Base-by-base conservation (phyloP, 2,888 invertebrate genomes). In the Rhyacophila evoluta region DNA sequence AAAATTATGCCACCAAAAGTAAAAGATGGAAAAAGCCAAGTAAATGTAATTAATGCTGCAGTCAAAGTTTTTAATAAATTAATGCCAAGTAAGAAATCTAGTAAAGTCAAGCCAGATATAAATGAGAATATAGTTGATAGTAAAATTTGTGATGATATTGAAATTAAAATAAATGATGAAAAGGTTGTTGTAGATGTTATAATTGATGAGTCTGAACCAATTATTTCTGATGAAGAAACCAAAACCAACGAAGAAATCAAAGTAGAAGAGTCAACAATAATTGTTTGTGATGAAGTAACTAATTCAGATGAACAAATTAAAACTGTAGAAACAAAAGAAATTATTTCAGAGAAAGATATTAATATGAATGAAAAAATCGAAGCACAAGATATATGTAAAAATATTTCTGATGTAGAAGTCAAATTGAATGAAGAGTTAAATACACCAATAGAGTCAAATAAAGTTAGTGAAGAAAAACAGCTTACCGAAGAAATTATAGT, bases 61-160 rank as follows among this genome's bases (percentile, higher is more conserved):
- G 55, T 55, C 2, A 55, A 55, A 55, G 55, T 55, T 8, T 55
- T 55, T 19, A 55, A 55, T 55, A 55, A 55, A 55, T 55, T 55
- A 25, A 55, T 55, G 55, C 55, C 55, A 8, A 1, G 15, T 55
- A 55, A 55, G 19, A 55, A 25, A 8, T 55, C 55, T 19, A 19
- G 19, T 8, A 10, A 12, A 8, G 19, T 55, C 19, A 55, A 55
- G 10, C 8, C 5, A 55, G 19, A 55, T 1, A 19, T 19, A 55
- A 55, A 12, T 25, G 55, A 55, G 19, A 55, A 55, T 55, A 55
- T 55, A 25, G 55, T 19, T 55, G 55, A 55, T 15, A 6, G 3
- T n/a, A 71, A 71, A 33, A 4, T 29, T 29, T 12, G n/a, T 33
- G 15, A 19, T 71, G 15, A 4, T 36, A 36, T 11, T 36, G 36